Percentiles rank a stretch among this genome's conserved stretches.
These are phyloP conservation scores for Nomada hirtipes DNA, from an alignment of 2,888 invertebrate species.

Conservation along the genomic window DNA sequence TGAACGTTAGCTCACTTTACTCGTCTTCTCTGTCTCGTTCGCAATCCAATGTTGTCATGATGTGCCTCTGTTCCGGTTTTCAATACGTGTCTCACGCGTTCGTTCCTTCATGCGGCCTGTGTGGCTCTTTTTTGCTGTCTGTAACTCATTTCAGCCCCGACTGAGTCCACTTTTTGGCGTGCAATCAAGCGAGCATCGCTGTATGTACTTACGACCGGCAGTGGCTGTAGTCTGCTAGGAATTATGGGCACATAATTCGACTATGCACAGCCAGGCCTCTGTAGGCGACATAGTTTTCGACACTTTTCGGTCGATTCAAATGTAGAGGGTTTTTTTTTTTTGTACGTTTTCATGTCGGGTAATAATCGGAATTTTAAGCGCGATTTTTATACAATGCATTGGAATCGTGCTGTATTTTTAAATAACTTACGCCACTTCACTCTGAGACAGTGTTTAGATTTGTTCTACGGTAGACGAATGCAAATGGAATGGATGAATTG, in stretches of 20 bases:
- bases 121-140: constrained; percentile 19
- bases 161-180: constrained; percentile 41
- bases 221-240: too few species aligned
- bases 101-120: constrained; percentile 13
- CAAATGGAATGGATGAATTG: too few species aligned
- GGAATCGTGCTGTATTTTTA: too few species aligned
- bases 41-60: constrained; percentile 22
- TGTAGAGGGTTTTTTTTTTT: too few species aligned
- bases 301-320: constrained; percentile 2
- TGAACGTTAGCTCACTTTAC: constrained; percentile 9
- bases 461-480: too few species aligned
- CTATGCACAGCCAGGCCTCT: too few species aligned
- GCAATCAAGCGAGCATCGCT: neutral
- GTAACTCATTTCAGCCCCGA: constrained; percentile 26
- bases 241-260: neutral
- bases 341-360: too few species aligned
- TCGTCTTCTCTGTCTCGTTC: constrained; percentile 14
- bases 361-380: too few species aligned
- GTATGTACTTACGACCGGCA: neutral
- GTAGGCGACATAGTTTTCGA: neutral
- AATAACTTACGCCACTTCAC: too few species aligned
- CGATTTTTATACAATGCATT: too few species aligned
- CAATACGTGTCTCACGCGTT: constrained; percentile 20
- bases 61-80: constrained; percentile 26
- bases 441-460: too few species aligned